Percentiles rank a stretch among this genome's conserved stretches.
Evolutionary conservation across 2,888 invertebrate species (phyloP).

Genomic region (Phania funesta): DNA sequence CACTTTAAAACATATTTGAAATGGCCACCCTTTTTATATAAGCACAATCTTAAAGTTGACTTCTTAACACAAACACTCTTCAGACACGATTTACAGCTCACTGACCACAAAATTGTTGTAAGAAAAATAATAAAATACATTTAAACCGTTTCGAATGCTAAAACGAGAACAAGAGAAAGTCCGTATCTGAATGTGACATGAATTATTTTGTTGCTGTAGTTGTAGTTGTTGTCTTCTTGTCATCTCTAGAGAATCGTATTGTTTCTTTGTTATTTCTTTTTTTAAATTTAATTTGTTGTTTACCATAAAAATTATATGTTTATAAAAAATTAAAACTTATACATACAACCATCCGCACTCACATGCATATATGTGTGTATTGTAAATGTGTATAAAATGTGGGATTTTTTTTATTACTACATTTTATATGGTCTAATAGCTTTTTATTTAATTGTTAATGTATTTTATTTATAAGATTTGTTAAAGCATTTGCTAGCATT

Average conservation of each 20-base stretch:
- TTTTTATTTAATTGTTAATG: no score
- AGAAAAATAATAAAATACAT: constrained; percentile 1
- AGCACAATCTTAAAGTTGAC: constrained; percentile 3
- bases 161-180: not conserved
- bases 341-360: no score
- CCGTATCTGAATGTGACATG: not conserved
- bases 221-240: not conserved
- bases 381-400: no score
- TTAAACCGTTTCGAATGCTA: constrained; percentile 13
- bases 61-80: not conserved
- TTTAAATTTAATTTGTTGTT: not conserved
- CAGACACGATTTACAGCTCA: constrained; percentile 54
- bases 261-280: not conserved
- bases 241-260: not conserved
- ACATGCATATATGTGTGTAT: no score
- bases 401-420: no score
- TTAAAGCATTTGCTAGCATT: no score
- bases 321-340: not conserved
- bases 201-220: not conserved
- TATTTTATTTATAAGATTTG: no score
- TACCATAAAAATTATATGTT: not conserved
- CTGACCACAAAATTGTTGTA: constrained; percentile 58
- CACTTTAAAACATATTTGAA: no score
- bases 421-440: no score
- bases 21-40: constrained; percentile 6